These are phyloP conservation scores for Mormyrops attenuatus DNA, from an alignment of 2,797 vertebrate species.

Conservation along the genomic window DNA sequence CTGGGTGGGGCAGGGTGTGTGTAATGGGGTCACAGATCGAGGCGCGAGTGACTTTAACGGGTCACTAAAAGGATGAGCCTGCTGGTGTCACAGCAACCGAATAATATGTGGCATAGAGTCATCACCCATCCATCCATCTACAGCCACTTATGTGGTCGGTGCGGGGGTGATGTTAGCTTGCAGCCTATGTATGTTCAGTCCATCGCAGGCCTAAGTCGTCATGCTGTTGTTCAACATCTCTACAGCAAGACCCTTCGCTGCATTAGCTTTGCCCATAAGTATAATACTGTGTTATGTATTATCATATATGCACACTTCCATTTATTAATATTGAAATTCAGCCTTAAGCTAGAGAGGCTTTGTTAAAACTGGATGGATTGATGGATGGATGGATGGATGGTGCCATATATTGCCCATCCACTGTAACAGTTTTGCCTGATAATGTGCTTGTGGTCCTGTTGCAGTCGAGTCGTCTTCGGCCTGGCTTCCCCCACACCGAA, in stretches of 20 bases:
- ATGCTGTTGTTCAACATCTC: neutral
- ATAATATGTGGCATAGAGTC: neutral
- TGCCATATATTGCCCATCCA: neutral
- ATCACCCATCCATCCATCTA: neutral
- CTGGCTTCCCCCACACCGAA: neutral
- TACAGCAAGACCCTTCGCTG: neutral
- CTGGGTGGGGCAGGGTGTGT: conserved; percentile 32
- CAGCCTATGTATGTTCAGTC: neutral
- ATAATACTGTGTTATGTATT: neutral
- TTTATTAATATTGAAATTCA: neutral
- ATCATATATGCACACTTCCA: neutral
- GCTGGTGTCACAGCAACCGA: neutral
- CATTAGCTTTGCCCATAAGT: neutral
- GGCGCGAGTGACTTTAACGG: conserved; percentile 41
- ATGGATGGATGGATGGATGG: neutral
- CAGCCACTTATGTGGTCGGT: neutral
- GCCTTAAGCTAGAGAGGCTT: neutral
- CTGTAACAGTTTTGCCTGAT: too few relatives aligned
- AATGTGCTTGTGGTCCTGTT: neutral
- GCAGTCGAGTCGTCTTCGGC: neutral
- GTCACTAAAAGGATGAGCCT: neutral
- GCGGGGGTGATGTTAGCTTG: neutral
- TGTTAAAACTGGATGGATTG: neutral
- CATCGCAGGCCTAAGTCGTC: neutral
- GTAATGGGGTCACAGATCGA: conserved; percentile 37